Evolutionary conservation across 2,113 vertebrate genomes (phyloP), one percentile per base, ranked within the genome.

Genomic region (Thamnaconus septentrionalis): DNA sequence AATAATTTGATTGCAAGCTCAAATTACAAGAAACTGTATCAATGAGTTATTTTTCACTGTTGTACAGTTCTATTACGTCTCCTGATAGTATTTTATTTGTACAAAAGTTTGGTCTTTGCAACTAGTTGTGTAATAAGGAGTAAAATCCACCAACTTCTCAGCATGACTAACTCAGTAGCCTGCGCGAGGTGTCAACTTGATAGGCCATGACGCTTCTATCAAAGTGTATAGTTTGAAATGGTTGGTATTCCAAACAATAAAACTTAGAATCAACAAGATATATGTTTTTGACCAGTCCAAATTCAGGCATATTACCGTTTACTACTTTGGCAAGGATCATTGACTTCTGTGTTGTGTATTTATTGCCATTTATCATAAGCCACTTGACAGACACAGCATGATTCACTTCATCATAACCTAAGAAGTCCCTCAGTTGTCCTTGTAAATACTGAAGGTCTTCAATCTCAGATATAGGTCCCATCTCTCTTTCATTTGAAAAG

Each of bases 231-330:
- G 49, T 52, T 53, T 53, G 51, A 45, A 53, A 46, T 40, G 61
- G 61, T 40, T 63, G 51, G 0, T 54, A 54, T 54, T 63, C 51
- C 6, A 54, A 63, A 63, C 61, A 54, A 63, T 54, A 54, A 54
- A 46, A 31, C 42, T 3, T 40, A 53, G 43, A 63, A 54, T 63
- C 18, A 47, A 54, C 51, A 53, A 54, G 43, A 62, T 4, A 63
- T 53, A 63, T 54, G 43, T 46, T 54, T 63, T 54, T 54, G 4
- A 54, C 51, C 8, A 46, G 51, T 54, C 51, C 43, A 63, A 63
- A 63, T 63, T 63, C 61, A 46, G 51, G 42, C 42, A n/a, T n/a
- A n/a, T n/a, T n/a, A n/a, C n/a, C n/a, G n/a, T n/a, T n/a, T n/a
- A n/a, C n/a, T n/a, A 53, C 12, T n/a, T 53, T 54, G 3, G 18